phyloP scores from a whole-genome alignment of 2,888 invertebrate genomes.

The Emmelina monodactyla region DNA sequence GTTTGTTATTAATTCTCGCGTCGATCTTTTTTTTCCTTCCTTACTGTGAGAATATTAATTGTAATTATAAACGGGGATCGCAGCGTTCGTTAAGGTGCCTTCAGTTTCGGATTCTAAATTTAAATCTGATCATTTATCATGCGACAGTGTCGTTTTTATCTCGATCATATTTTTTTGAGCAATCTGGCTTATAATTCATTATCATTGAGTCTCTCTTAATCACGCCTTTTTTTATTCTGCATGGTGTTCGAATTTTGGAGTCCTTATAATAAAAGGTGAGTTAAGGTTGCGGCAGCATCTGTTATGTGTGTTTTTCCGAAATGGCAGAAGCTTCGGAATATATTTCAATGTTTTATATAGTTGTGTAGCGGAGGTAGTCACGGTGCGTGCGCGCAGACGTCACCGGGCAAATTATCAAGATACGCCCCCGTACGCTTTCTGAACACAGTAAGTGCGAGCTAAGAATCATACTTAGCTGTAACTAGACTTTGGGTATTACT shows the following conservation, averaged over 20 bases:
- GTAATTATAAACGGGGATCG: constrained; percentile 63
- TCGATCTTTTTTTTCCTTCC: constrained; percentile 55
- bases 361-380: too few species aligned
- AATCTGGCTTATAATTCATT: too few species aligned
- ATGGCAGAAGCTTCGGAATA: too few species aligned
- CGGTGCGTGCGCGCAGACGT: neutral
- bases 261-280: too few species aligned
- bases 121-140: constrained; percentile 64
- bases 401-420: constrained; percentile 45
- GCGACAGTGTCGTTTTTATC: constrained; percentile 61
- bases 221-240: too few species aligned
- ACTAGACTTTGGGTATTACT: constrained; percentile 26
- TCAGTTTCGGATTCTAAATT: constrained; percentile 52
- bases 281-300: too few species aligned
- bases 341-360: too few species aligned
- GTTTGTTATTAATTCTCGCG: constrained; percentile 67
- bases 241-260: too few species aligned
- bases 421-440: constrained; percentile 58
- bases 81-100: constrained; percentile 52
- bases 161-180: constrained; percentile 41
- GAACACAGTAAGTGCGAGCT: constrained; percentile 45
- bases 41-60: constrained; percentile 66
- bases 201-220: too few species aligned
- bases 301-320: too few species aligned
- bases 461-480: constrained; percentile 44